Percentiles rank a stretch among this genome's conserved stretches.
Conservation (phyloP, 2,113 vertebrate genomes). For the Halcyon senegalensis region DNA sequence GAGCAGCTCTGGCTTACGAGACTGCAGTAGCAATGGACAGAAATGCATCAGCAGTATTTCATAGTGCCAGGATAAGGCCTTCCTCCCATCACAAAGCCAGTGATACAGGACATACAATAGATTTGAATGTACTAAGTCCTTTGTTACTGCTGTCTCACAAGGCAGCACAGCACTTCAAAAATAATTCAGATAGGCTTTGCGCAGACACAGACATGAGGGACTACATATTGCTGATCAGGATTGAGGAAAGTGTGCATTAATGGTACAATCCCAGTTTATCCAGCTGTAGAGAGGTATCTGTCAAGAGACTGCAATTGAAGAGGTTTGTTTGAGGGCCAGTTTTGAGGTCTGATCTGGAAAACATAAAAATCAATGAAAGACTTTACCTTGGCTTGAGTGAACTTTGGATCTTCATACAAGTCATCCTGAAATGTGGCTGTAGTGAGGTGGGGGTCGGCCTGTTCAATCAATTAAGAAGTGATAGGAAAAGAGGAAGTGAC, state of each 20-base stretch:
- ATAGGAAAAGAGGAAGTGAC: too few relatives aligned
- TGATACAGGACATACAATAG: fast-evolving
- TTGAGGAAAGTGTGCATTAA: neutral
- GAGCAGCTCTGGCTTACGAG: fast-evolving
- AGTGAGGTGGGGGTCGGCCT: too few relatives aligned
- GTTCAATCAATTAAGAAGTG: too few relatives aligned
- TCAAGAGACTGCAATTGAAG: neutral
- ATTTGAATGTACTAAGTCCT: neutral
- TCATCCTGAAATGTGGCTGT: too few relatives aligned
- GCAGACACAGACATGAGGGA: neutral
- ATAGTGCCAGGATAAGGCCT: neutral
- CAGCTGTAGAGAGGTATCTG: neutral
- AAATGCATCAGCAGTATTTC: neutral
- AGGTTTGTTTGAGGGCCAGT: neutral
- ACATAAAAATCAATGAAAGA: neutral
- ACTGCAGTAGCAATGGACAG: neutral
- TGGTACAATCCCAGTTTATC: neutral
- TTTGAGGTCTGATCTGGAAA: neutral
- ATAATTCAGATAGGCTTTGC: neutral
- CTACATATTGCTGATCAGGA: neutral
- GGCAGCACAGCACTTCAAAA: neutral
- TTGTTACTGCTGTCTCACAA: neutral
- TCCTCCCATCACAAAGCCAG: neutral
- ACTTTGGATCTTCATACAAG: neutral
- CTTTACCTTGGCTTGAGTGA: neutral